Base-by-base conservation (phyloP, 1,140 invertebrate genomes). In the Eriosoma lanigerum region DNA sequence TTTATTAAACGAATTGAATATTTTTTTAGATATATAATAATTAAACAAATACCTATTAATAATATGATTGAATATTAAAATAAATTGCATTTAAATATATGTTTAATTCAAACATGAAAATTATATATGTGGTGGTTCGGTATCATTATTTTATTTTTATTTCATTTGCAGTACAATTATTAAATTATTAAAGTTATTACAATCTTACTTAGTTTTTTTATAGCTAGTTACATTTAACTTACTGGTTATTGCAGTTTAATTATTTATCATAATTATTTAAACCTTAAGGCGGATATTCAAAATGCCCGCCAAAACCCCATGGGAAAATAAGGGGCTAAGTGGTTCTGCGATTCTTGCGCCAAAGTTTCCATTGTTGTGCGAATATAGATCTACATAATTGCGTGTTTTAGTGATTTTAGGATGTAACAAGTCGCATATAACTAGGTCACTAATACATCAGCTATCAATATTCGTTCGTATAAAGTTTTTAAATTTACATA, bases 261-360 rank as follows among this genome's bases (percentile, higher is more conserved):
- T 68, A 68, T 48, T 68, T 68, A 68, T 68, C 15, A 46, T 68
- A 68, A 68, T 68, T 68, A 68, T 68, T 68, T 68, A 68, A 68
- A 48, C 38, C 66, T n/a, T 48, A 48, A 68, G 21, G 44, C 21
- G 44, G 44, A 38, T 12, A 68, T 68, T 68, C 66, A 68, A 68
- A 68, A 68, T 68, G 24, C 24, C 21, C 21, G 21, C 15, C 26
- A 21, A 68, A n/a, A 46, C 44, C 66, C 66, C 66, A 24, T 21
- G 44, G 44, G 66, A 68, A n/a, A 48, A 46, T 26, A 26, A 68
- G 44, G n/a, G 21, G 66, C 66, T 48, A 68, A 68, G 38, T 48
- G 66, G 38, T 17, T 46, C 21, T 48, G n/a, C 38, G 12, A 48
- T 68, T 68, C 66, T 66, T 68, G 44, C 21, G 21, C 66, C 44